These are phyloP conservation scores for Yponomeuta sedellus DNA, from an alignment of 2,888 invertebrate genomes.

Conservation along the genomic window DNA sequence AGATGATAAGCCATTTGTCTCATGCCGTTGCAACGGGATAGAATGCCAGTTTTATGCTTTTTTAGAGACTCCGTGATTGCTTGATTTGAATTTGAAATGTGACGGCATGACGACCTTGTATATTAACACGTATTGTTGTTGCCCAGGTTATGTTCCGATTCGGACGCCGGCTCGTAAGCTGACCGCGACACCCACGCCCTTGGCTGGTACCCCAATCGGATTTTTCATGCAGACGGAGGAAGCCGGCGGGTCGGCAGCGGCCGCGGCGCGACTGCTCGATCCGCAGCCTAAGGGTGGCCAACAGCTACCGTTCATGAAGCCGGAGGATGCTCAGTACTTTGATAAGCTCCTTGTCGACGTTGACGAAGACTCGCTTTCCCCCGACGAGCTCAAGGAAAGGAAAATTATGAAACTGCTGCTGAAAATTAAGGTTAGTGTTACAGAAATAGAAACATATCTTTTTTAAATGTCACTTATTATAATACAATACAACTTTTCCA, in stretches of 20 bases:
- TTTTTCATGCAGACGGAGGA: conserved; percentile 97
- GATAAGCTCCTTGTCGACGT: conserved; percentile 98
- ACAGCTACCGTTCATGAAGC: conserved; percentile 99
- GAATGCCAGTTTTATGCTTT: conserved; percentile 40
- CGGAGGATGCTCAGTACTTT: conserved; percentile 99
- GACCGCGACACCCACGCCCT: conserved; percentile 98
- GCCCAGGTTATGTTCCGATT: conserved; percentile 91
- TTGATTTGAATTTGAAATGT: conserved; percentile 26
- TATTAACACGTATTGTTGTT: conserved; percentile 37
- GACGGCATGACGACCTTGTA: conserved; percentile 23
- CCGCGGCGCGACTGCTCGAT: conserved; percentile 89
- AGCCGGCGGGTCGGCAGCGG: conserved; percentile 86
- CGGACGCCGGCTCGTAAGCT: conserved; percentile 98
- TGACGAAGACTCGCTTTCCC: conserved; percentile 95
- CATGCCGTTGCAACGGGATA: conserved; percentile 53
- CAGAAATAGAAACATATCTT: too few relatives aligned
- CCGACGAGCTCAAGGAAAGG: conserved; percentile 98
- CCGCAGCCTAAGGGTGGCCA: conserved; percentile 95
- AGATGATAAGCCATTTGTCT: conserved; percentile 64
- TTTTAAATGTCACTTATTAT: too few relatives aligned
- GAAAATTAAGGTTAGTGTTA: conserved; percentile 86
- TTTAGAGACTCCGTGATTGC: conserved; percentile 39
- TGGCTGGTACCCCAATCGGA: conserved; percentile 93
- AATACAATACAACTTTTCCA: conserved; percentile 24
- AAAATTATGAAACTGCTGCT: conserved; percentile 99